A percentile compares a stretch with the other conserved stretches of the same genome.
Evolutionary conservation across 1,140 invertebrate species (phyloP).

Genomic region (Pseudachorutes palmiensis): DNA sequence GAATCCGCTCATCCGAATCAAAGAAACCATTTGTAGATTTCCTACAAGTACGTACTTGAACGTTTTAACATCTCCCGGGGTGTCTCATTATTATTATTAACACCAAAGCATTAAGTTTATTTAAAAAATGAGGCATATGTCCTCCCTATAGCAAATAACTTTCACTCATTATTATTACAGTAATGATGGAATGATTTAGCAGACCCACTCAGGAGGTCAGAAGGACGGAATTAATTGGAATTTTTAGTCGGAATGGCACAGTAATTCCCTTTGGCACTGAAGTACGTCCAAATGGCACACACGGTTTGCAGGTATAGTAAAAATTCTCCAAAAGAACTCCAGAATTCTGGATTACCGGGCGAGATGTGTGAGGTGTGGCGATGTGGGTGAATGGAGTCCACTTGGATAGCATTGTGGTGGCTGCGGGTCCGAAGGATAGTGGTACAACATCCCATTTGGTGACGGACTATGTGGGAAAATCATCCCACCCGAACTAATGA

Average conservation of each 20-base stretch:
- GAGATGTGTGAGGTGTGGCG: constrained; percentile 35
- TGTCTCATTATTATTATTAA: too few species aligned
- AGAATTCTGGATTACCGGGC: constrained; percentile 26
- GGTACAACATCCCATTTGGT: constrained; percentile 36
- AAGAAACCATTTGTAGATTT: too few species aligned
- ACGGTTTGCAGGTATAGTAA: neutral
- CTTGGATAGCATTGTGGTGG: constrained; percentile 37
- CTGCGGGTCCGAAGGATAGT: constrained; percentile 38
- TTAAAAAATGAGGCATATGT: too few species aligned
- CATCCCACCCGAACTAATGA: constrained; percentile 31
- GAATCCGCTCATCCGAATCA: too few species aligned
- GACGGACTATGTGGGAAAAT: constrained; percentile 38
- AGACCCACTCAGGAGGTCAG: too few species aligned
- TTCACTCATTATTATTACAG: too few species aligned
- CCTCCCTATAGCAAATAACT: too few species aligned
- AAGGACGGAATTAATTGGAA: constrained; percentile 4
- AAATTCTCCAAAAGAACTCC: too few species aligned
- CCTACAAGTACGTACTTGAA: too few species aligned
- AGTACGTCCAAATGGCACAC: neutral
- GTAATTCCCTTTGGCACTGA: constrained; percentile 13
- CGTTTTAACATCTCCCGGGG: too few species aligned
- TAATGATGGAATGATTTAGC: too few species aligned
- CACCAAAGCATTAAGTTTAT: too few species aligned
- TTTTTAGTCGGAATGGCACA: constrained; percentile 11
- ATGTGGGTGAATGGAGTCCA: constrained; percentile 36